A percentile compares a stretch with the other conserved stretches of the same genome.
These are phyloP conservation scores for Pterocles orientalis DNA, from an alignment of 2,113 vertebrate genomes.

Conservation along the genomic window DNA sequence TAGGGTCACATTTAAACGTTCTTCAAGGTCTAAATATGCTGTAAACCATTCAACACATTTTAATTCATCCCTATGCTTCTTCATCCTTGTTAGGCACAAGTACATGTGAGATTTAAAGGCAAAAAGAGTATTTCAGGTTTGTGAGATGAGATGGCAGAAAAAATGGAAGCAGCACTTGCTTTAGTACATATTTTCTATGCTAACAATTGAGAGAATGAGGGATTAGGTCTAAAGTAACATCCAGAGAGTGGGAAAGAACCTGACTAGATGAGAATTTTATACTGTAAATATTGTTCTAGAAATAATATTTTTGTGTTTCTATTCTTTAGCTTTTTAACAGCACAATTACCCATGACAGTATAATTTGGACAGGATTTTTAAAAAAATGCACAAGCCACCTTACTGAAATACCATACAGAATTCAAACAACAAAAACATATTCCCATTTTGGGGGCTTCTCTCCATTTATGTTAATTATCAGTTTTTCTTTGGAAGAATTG, in stretches of 20 bases:
- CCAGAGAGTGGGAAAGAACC: neutral
- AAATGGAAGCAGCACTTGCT: neutral
- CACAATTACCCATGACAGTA: neutral
- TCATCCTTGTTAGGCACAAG: neutral
- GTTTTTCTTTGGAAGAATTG: conserved; percentile 19
- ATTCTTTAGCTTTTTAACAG: conserved; percentile 26
- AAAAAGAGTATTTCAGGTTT: neutral
- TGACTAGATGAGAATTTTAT: neutral
- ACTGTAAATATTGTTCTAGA: neutral
- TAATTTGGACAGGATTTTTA: neutral
- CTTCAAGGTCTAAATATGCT: neutral
- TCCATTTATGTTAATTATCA: conserved; percentile 45
- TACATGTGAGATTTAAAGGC: neutral
- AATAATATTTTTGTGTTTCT: conserved; percentile 5
- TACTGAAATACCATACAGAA: neutral
- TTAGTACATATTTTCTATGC: neutral
- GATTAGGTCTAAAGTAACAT: neutral
- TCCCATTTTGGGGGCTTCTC: neutral
- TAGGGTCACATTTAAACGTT: neutral
- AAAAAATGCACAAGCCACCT: neutral
- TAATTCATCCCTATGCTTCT: neutral
- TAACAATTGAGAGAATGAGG: neutral
- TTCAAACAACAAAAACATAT: neutral
- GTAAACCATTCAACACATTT: neutral
- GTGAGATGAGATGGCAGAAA: neutral